phyloP scores from a whole-genome alignment of 1,140 invertebrate species.

The Bombus waltoni region DNA sequence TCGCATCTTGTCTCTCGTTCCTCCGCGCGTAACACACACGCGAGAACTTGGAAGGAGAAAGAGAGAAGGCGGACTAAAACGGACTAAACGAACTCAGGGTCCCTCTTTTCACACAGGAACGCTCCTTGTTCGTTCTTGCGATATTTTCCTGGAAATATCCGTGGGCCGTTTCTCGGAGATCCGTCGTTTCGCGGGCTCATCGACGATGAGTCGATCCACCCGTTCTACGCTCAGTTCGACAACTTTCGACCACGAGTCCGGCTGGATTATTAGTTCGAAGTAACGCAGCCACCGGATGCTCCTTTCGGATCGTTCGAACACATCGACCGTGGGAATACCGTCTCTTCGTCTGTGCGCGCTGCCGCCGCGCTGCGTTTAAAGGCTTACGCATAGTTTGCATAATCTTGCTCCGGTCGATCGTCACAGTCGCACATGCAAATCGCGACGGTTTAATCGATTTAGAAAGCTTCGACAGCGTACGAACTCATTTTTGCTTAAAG shows the following conservation, averaged over 20 bases:
- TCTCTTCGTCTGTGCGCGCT: background rate
- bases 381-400: conserved; percentile 9
- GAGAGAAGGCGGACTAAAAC: background rate
- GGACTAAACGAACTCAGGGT: background rate
- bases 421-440: background rate
- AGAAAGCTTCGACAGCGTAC: background rate
- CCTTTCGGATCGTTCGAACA: conserved; percentile 24
- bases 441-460: background rate
- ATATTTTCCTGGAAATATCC: conserved; percentile 46
- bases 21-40: conserved; percentile 28
- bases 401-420: background rate
- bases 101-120: conserved; percentile 24
- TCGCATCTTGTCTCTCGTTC: background rate
- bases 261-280: conserved; percentile 30
- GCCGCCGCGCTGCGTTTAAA: background rate
- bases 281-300: conserved; percentile 13
- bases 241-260: conserved; percentile 4
- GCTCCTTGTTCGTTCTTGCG: conserved; percentile 21
- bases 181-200: conserved; percentile 29
- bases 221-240: background rate
- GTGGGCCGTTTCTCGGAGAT: conserved; percentile 22
- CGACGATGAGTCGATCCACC: conserved; percentile 24
- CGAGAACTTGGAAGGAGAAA: conserved; percentile 28
- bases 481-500: too few species aligned
- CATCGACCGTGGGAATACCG: conserved; percentile 41